These are phyloP conservation scores for Onthophagus sagittarius DNA, from an alignment of 2,888 invertebrate genomes.

Conservation along the genomic window DNA sequence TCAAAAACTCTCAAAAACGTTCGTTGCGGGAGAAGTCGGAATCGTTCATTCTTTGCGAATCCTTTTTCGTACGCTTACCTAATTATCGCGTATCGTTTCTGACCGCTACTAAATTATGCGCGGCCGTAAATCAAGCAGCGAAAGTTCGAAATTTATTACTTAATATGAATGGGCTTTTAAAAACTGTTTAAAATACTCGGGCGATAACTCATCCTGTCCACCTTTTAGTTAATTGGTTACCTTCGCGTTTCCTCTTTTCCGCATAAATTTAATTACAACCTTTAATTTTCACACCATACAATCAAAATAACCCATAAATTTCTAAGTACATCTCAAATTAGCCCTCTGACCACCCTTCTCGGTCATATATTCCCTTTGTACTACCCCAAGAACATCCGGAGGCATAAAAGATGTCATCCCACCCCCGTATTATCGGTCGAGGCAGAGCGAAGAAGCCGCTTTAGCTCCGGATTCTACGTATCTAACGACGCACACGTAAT, in stretches of 20 bases:
- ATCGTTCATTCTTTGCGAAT: not conserved
- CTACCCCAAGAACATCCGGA: not conserved
- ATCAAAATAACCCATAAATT: not conserved
- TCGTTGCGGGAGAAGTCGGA: not conserved
- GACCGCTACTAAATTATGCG: not conserved
- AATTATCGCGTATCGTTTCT: not conserved
- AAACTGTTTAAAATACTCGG: not conserved
- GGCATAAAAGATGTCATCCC: not conserved
- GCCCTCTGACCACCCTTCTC: not conserved
- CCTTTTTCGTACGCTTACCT: not conserved
- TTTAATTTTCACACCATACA: not conserved
- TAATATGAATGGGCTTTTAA: not conserved
- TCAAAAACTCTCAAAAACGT: not conserved
- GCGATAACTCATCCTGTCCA: not conserved
- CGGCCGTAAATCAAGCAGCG: not conserved
- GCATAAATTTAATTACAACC: not conserved
- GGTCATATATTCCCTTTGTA: not conserved
- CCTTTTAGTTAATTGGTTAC: not conserved
- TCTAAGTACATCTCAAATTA: not conserved
- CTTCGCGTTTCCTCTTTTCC: not conserved
- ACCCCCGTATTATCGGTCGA: not conserved
- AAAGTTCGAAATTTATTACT: not conserved
- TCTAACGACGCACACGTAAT: slow-evolving; percentile 50
- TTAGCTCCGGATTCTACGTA: slow-evolving; percentile 43
- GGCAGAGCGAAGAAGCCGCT: not conserved